phyloP scores from a whole-genome alignment of 2,797 vertebrate species.

The Liasis olivaceus region DNA sequence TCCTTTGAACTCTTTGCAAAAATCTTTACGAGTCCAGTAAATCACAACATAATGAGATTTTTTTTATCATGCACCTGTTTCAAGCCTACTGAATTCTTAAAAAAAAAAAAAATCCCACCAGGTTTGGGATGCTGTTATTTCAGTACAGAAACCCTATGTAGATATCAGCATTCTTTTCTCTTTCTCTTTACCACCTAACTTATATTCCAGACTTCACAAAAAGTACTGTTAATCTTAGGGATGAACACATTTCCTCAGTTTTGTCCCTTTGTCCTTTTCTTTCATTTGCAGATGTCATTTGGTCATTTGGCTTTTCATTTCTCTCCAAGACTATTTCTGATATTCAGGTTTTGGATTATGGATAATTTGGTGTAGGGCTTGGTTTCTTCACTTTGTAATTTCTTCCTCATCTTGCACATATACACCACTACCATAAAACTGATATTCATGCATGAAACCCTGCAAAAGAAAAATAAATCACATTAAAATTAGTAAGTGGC shows the following conservation, averaged over 20 bases:
- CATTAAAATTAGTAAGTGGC: not conserved
- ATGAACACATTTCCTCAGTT: not conserved
- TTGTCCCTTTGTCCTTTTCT: not conserved
- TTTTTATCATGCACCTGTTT: constrained; percentile 1
- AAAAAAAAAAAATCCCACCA: not conserved
- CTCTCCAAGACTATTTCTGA: not conserved
- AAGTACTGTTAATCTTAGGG: not conserved
- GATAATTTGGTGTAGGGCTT: not conserved
- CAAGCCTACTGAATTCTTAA: not conserved
- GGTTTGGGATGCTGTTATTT: not conserved
- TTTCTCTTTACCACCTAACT: not conserved
- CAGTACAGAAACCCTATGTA: not conserved
- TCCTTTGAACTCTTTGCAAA: not conserved
- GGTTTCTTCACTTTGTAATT: not conserved
- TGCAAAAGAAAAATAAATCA: not conserved
- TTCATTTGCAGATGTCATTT: not conserved
- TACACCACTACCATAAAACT: not conserved
- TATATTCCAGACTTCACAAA: not conserved
- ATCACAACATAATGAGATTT: not conserved
- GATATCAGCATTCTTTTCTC: not conserved
- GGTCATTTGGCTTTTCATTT: too few relatives aligned
- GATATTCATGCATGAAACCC: not conserved
- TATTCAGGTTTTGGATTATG: not conserved
- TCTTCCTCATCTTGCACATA: too few relatives aligned
- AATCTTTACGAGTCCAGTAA: not conserved